Evolutionary conservation across 2,888 invertebrate genomes (phyloP).

Genomic region (Thelaira solivaga): DNA sequence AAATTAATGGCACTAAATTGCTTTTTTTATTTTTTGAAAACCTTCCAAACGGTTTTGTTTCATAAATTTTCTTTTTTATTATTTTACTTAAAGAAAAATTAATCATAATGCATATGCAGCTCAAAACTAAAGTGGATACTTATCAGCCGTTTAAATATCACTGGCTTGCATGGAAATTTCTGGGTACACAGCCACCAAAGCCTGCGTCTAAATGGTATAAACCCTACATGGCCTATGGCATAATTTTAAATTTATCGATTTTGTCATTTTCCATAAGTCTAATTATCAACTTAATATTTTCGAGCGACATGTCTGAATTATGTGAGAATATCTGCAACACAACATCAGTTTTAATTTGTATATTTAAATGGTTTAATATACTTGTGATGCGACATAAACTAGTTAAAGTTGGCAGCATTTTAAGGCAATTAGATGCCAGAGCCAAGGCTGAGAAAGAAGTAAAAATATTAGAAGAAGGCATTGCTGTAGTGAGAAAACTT

Average conservation of each 20-base stretch:
- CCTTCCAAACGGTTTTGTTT: background rate
- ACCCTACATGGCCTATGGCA: slow-evolving; percentile 65
- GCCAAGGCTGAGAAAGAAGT: slow-evolving; percentile 63
- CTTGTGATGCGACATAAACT: slow-evolving; percentile 63
- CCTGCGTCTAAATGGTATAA: slow-evolving; percentile 56
- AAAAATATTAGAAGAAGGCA: slow-evolving; percentile 52
- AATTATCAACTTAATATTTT: slow-evolving; percentile 62
- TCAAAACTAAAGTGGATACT: slow-evolving; percentile 26
- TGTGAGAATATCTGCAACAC: slow-evolving; percentile 67
- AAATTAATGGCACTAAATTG: too few relatives aligned
- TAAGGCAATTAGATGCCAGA: slow-evolving; percentile 67
- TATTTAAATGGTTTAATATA: slow-evolving; percentile 68
- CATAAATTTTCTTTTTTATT: background rate
- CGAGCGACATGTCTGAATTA: slow-evolving; percentile 65
- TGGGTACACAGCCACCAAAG: slow-evolving; percentile 67
- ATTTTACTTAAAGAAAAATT: background rate
- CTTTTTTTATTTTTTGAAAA: too few relatives aligned
- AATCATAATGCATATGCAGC: background rate
- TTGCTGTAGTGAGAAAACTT: slow-evolving; percentile 52
- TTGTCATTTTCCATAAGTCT: slow-evolving; percentile 63
- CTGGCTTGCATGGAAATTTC: slow-evolving; percentile 69
- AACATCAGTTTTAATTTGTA: slow-evolving; percentile 63
- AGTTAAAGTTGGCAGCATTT: slow-evolving; percentile 58
- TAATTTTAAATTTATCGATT: slow-evolving; percentile 62
- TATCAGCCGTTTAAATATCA: slow-evolving; percentile 67